Percentiles rank a stretch among this genome's conserved stretches.
Evolutionary conservation across 2,113 vertebrate genomes (phyloP).

Genomic region (Vulpes vulpes): DNA sequence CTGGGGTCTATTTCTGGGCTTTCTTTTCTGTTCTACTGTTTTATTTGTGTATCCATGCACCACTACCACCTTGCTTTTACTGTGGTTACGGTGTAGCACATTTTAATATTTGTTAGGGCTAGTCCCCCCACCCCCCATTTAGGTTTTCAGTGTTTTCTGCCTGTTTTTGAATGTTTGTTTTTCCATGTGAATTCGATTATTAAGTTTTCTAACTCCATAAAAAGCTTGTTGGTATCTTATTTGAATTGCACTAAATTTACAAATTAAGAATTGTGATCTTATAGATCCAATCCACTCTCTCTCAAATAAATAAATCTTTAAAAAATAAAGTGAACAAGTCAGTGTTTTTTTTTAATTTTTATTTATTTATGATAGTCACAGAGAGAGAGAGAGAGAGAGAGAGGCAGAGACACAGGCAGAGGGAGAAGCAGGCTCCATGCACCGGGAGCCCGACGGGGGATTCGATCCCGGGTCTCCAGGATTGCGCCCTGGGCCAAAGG

Average conservation of each 20-base stretch:
- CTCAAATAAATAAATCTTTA: background rate
- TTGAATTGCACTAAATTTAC: background rate
- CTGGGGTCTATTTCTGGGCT: background rate
- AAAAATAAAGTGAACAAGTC: background rate
- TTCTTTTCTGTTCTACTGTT: background rate
- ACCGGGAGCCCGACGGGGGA: too few relatives aligned
- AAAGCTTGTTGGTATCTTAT: background rate
- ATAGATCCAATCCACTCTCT: background rate
- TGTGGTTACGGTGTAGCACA: background rate
- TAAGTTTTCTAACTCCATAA: background rate
- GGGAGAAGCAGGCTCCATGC: too few relatives aligned
- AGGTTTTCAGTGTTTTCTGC: background rate
- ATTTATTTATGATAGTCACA: too few relatives aligned
- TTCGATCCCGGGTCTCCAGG: too few relatives aligned
- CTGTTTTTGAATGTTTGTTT: background rate
- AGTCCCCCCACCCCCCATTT: background rate
- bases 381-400: too few relatives aligned
- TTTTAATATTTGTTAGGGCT: background rate
- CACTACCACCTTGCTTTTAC: background rate
- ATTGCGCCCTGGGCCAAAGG: too few relatives aligned
- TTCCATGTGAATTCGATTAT: background rate
- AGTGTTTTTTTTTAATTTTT: background rate
- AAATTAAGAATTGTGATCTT: background rate
- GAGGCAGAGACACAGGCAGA: too few relatives aligned
- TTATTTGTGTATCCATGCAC: background rate